Evolutionary conservation across 1,140 invertebrate genomes (phyloP).

Genomic region (Drosophila rhopaloa): DNA sequence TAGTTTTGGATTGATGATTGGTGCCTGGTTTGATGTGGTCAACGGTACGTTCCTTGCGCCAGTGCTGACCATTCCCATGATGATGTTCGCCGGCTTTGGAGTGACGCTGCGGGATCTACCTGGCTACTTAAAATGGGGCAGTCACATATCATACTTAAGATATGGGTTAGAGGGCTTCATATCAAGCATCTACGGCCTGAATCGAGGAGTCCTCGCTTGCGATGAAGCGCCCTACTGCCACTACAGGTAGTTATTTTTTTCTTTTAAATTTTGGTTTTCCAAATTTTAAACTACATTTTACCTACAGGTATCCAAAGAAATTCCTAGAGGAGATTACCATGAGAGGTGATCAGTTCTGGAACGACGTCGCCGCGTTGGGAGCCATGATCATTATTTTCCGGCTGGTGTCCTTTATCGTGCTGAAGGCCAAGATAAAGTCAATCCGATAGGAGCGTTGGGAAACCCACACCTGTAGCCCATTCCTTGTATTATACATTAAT

Average conservation of each 20-base stretch:
- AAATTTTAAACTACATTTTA: constrained; percentile 3
- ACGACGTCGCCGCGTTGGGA: constrained; percentile 91
- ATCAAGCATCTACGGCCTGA: constrained; percentile 92
- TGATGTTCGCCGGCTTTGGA: constrained; percentile 95
- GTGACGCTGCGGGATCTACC: constrained; percentile 92
- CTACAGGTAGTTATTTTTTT: constrained; percentile 86
- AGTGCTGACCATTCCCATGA: constrained; percentile 91
- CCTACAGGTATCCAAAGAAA: constrained; percentile 87
- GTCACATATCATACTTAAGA: constrained; percentile 93
- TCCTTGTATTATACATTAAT: constrained; percentile 91
- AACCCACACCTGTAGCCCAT: constrained; percentile 24
- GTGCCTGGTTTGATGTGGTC: constrained; percentile 92
- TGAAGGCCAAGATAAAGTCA: constrained; percentile 85
- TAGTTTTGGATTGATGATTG: constrained; percentile 94
- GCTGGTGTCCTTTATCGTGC: constrained; percentile 90
- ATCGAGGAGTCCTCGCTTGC: constrained; percentile 88
- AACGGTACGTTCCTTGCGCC: constrained; percentile 94
- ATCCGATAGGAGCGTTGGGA: constrained; percentile 53
- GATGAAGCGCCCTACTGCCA: constrained; percentile 89
- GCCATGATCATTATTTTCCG: constrained; percentile 90
- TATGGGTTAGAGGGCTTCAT: constrained; percentile 95
- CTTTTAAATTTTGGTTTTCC: constrained; percentile 20
- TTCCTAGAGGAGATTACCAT: constrained; percentile 93
- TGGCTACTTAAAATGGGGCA: constrained; percentile 93
- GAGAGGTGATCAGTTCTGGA: constrained; percentile 92